Base-by-base conservation (phyloP, 2,113 vertebrate species). In the Lamprologus lemairii region DNA sequence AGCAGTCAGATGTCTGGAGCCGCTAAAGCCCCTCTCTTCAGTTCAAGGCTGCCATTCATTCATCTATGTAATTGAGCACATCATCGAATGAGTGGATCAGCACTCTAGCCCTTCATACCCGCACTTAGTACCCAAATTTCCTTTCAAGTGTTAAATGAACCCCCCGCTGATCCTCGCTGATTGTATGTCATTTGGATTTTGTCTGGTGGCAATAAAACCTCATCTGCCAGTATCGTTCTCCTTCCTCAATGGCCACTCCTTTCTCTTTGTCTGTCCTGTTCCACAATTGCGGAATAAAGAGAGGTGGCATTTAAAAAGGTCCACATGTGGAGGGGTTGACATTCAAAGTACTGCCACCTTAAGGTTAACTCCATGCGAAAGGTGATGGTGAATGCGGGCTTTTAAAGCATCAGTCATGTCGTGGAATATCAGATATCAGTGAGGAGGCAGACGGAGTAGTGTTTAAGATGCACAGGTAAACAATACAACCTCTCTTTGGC, bases 231-330 rank as follows among this genome's bases (percentile, higher is more conserved):
- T 63, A 73, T 63, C 40, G 55, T 80, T 78, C 75, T 49, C 81
- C 81, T 54, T 73, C 85, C 71, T 86, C 79, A 31, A 17, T 35
- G 63, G 65, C 68, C 81, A 5, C 55, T 71, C 80, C 81, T 55
- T 31, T 89, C 80, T 60, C 80, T 92, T 94, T 95, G 93, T 95
- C 92, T 92, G 89, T 88, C 85, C 91, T 88, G 55, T 88, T 95
- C 83, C 89, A 92, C 89, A 82, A 87, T 87, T 55, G 87, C 87
- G 79, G 90, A 95, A 94, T 94, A 95, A 95, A 96, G 86, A 95
- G 91, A 63, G 83, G 85, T 95, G 96, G 94, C 95, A 96, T 97
- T 96, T 96, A 87, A 92, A 96, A 96, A 96, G 92, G 95, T 95
- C 95, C 90, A 71, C 91, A 83, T 88, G 88, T 94, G 89, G 89